Evolutionary conservation across 1,140 invertebrate genomes (phyloP), one percentile per base, ranked within the genome.

Genomic region (Drosophila orosa): DNA sequence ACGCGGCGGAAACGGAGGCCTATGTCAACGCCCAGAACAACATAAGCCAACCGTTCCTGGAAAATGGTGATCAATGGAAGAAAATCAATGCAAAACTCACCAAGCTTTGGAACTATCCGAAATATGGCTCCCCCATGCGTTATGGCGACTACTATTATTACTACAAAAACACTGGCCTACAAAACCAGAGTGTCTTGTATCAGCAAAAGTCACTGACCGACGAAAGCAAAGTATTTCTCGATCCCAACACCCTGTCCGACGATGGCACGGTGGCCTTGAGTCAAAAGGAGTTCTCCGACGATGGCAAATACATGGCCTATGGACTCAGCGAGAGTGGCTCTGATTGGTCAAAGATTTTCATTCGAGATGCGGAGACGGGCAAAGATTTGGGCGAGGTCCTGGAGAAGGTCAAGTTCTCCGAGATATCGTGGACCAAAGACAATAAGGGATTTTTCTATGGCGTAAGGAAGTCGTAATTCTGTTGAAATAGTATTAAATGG

Each of bases 131-230:
- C 83, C 98, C 98, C 0, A 95, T 94, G 74, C 95, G 94, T 87
- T 94, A 96, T 87, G 98, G 98, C 13, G 93, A 95, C 62, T 95
- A 95, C 91, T 99, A 98, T 92, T 99, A 97, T 92, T 98, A 97
- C 92, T 97, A 95, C 76, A 96, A 96, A 93, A 99, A 99, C 92
- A 95, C 96, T 29, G 99, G 98, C n/a, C 93, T 99, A 22, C 98
- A 99, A 93, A 99, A 99, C 92, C 98, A 99, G 92, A 97, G 97
- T 94, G 98, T 99, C 9, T 92, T 99, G 62, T 99, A 99, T 93
- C 95, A 98, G 10, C 97, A 98, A 94, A 95, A 98, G 72, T 93
- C 94, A 7, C 92, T 99, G 58, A 94, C 96, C 37, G 94, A 94
- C 31, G 96, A 99, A 87, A 94, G 96, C 4, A 93, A 93, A 78